Evolutionary conservation across 2,888 invertebrate species (phyloP), one percentile per base, ranked within the genome.

Genomic region (Lutraria lutraria): DNA sequence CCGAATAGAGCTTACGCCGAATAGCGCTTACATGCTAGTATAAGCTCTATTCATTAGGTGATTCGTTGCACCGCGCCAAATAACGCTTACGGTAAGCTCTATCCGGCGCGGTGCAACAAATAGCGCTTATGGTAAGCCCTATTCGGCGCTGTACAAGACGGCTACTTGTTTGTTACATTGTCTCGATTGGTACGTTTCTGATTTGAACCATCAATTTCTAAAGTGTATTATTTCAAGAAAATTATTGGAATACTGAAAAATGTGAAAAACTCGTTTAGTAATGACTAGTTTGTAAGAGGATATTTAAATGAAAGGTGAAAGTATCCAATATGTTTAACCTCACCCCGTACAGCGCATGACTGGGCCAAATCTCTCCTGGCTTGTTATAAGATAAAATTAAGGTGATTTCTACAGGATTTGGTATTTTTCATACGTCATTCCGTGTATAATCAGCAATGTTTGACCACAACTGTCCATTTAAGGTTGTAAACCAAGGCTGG

Each of bases 381-480:
- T 60, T 43, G 21, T 60, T 0, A 56, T 29, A 13, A 13, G 82
- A 82, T 82, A 82, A 82, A 29, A 82, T 56, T 82, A 15, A 29
- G 21, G 25, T 56, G n/a, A 29, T 82, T 25, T 19, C 29, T 10
- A 31, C 60, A 3, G 19, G 29, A 8, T 19, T 29, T 82, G 82
- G 82, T 31, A 82, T 82, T 82, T 19, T 29, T 13, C 56, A n/a
- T 53, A 60, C 82, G 82, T 82, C 82, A 82, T 82, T 8, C 19
- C 13, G 82, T 16, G 3, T 29, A 31, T 19, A 60, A 60, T 60
- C 60, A 56, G 31, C 29, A 21, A 21, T 43, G 43, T n/a, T 34
- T 21, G 10, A 29, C 56, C 54, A 29, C 54, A 82, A 21, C 25
- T n/a, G 8, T 21, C 10, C 56, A n/a, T 15, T 60, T 60, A 21